Conservation (phyloP, 2,888 invertebrate genomes). For the Lacanobia wlatinum region DNA sequence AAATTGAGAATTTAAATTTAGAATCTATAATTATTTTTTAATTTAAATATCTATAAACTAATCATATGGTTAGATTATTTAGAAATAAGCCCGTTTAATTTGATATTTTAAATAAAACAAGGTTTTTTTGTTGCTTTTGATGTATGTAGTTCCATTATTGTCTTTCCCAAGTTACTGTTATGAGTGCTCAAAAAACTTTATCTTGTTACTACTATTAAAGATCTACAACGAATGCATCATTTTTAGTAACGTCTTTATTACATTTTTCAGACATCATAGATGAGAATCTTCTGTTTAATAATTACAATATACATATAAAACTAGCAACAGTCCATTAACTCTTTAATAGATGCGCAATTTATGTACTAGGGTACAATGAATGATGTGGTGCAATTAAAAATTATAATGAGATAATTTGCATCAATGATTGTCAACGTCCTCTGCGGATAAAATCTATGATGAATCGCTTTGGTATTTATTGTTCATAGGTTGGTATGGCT, state of each 20-base stretch:
- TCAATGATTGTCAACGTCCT: constrained; percentile 50
- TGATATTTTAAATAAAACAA: not conserved
- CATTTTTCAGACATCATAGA: constrained; percentile 23
- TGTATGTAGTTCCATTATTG: not conserved
- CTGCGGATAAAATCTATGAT: constrained; percentile 39
- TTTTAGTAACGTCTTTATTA: not conserved
- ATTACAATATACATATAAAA: constrained; percentile 22
- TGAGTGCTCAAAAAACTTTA: not conserved
- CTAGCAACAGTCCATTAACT: constrained; percentile 13
- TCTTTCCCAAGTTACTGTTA: not conserved
- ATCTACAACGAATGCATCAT: constrained; percentile 10
- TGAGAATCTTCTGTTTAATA: constrained; percentile 32
- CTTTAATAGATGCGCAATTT: constrained; percentile 35
- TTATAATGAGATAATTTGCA: constrained; percentile 61
- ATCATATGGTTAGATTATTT: too few relatives aligned
- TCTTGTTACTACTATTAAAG: not conserved
- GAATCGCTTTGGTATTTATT: constrained; percentile 20
- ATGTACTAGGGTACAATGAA: constrained; percentile 40
- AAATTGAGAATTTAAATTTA: too few relatives aligned
- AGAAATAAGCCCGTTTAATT: not conserved
- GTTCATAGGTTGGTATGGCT: not conserved
- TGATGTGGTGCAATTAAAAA: constrained; percentile 57
- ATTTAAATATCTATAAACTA: too few relatives aligned
- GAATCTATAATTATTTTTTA: too few relatives aligned
- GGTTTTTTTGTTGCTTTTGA: not conserved